Conservation (phyloP, 1,140 invertebrate species). For the Heliconius nattereri region DNA sequence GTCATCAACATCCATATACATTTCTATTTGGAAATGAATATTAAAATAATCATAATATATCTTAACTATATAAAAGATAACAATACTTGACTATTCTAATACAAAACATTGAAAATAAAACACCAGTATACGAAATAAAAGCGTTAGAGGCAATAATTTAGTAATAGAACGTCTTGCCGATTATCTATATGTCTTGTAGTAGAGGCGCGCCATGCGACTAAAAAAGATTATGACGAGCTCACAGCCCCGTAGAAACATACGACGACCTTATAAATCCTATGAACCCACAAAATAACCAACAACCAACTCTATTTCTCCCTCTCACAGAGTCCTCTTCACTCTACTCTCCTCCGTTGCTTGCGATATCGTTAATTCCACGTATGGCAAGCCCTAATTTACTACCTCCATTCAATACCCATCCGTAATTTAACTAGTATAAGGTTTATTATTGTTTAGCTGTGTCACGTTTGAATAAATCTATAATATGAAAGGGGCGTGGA, state of each 20-base stretch:
- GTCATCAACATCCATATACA: not conserved
- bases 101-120: constrained; percentile 35
- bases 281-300: constrained; percentile 45
- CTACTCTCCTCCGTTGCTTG: constrained; percentile 42
- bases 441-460: constrained; percentile 73
- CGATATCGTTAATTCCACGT: constrained; percentile 72
- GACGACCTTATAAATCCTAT: constrained; percentile 65
- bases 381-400: constrained; percentile 72
- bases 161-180: constrained; percentile 63
- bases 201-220: constrained; percentile 69
- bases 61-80: not conserved
- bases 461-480: constrained; percentile 75
- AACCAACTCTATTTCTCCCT: constrained; percentile 44
- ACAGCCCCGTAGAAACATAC: constrained; percentile 61
- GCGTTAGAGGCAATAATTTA: constrained; percentile 43
- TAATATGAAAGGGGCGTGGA: constrained; percentile 79
- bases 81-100: constrained; percentile 27
- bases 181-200: constrained; percentile 67
- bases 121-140: constrained; percentile 35
- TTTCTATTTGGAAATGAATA: not conserved
- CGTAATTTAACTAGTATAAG: constrained; percentile 69
- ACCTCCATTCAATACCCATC: constrained; percentile 68
- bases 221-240: constrained; percentile 78
- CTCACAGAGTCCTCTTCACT: constrained; percentile 50
- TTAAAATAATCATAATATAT: not conserved